These are phyloP conservation scores for Astyanax mexicanus DNA, from an alignment of 2,797 vertebrate species.

Conservation along the genomic window DNA sequence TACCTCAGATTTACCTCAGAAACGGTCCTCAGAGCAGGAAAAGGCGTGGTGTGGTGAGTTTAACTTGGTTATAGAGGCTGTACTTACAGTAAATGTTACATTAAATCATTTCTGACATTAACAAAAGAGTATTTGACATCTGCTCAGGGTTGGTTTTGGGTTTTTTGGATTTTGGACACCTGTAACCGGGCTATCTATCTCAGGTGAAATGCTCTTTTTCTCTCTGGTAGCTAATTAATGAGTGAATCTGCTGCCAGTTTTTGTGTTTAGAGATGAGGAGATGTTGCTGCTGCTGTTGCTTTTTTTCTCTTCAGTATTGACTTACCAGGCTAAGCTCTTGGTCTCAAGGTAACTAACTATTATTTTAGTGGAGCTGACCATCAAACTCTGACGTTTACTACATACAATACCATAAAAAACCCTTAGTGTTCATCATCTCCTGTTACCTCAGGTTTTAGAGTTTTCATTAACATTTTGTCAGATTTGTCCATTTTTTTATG, in stretches of 20 bases:
- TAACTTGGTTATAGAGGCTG: neutral
- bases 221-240: too few species aligned
- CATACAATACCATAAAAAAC: too few species aligned
- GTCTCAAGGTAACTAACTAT: too few species aligned
- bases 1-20: neutral
- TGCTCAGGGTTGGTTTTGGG: neutral
- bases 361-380: neutral
- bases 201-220: too few species aligned
- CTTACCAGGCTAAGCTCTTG: neutral
- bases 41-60: neutral
- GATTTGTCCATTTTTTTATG: too few species aligned
- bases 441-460: too few species aligned
- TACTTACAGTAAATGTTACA: neutral
- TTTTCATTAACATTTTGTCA: too few species aligned
- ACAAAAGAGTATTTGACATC: neutral
- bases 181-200: neutral
- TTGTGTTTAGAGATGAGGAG: neutral
- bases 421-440: too few species aligned
- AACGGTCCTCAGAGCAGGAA: neutral
- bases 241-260: neutral
- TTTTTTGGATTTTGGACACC: neutral
- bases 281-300: too few species aligned
- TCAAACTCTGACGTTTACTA: too few species aligned
- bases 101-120: neutral
- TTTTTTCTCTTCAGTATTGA: neutral